Conservation (phyloP, 1,140 invertebrate genomes). For the Rhynchophorus ferrugineus region DNA sequence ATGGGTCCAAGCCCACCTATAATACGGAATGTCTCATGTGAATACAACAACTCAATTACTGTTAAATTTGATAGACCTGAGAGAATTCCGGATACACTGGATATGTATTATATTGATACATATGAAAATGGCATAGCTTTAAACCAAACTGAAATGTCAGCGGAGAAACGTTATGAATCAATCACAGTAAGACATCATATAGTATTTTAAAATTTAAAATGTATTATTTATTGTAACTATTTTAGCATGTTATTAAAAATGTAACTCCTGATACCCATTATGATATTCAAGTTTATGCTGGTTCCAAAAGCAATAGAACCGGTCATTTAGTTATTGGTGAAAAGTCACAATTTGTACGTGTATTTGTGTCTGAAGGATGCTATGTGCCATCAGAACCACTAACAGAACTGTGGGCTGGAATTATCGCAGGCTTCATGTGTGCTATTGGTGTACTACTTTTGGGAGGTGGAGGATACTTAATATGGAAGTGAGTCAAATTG, state of each 20-base stretch:
- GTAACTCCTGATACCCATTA: constrained; percentile 67
- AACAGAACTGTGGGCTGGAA: constrained; percentile 57
- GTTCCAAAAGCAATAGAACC: constrained; percentile 60
- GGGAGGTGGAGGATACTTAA: constrained; percentile 59
- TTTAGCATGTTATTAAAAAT: constrained; percentile 64
- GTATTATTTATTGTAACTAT: constrained; percentile 15
- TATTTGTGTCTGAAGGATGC: constrained; percentile 60
- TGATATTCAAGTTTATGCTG: constrained; percentile 65
- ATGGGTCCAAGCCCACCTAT: constrained; percentile 68
- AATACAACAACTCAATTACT: constrained; percentile 35
- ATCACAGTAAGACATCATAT: constrained; percentile 6
- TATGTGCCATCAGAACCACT: constrained; percentile 26
- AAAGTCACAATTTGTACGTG: constrained; percentile 54
- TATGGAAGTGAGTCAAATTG: constrained; percentile 63
- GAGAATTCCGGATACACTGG: constrained; percentile 3
- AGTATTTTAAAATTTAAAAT: background rate
- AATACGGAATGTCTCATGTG: constrained; percentile 76
- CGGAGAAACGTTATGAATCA: constrained; percentile 3
- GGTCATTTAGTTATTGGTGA: constrained; percentile 58
- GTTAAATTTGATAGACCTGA: constrained; percentile 12
- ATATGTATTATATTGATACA: constrained; percentile 18
- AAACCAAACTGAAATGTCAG: constrained; percentile 7
- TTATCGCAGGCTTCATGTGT: constrained; percentile 67
- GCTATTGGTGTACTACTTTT: constrained; percentile 63
- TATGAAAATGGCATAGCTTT: constrained; percentile 10